A percentile compares a stretch with the other conserved stretches of the same genome.
Conservation (phyloP, 2,113 vertebrate genomes). For the Erythrocebus patas region DNA sequence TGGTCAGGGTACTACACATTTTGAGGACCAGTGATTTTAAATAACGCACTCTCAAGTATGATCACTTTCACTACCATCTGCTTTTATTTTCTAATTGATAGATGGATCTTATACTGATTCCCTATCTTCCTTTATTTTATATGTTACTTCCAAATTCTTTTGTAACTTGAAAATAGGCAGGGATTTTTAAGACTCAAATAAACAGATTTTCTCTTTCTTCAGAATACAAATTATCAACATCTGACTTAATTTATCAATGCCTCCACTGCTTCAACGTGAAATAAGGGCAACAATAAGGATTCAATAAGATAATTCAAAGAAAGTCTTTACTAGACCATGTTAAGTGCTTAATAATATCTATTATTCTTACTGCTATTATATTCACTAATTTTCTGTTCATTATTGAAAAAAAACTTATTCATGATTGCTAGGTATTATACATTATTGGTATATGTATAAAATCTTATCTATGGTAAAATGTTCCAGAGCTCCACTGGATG, state of each 20-base stretch:
- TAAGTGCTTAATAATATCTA: neutral
- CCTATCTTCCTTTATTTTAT: neutral
- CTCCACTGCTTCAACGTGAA: slow-evolving; percentile 10
- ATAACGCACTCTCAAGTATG: neutral
- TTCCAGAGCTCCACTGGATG: neutral
- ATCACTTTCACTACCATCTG: neutral
- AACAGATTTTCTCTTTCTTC: neutral
- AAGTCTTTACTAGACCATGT: neutral
- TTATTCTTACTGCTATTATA: neutral
- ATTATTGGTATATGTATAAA: neutral
- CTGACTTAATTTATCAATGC: neutral
- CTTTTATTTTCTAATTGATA: slow-evolving; percentile 23
- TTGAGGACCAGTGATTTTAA: neutral
- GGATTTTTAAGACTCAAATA: neutral
- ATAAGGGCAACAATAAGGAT: neutral
- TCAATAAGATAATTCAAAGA: neutral
- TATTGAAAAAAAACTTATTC: neutral
- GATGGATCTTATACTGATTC: neutral
- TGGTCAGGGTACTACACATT: neutral
- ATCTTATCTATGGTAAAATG: neutral
- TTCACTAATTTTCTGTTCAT: neutral
- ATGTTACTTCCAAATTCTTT: neutral
- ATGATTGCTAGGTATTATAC: neutral
- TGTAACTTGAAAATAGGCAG: slow-evolving; percentile 3
- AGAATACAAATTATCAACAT: slow-evolving; percentile 3